Conservation (phyloP, 2,888 invertebrate species). For the Sphaeridia pumilis region DNA sequence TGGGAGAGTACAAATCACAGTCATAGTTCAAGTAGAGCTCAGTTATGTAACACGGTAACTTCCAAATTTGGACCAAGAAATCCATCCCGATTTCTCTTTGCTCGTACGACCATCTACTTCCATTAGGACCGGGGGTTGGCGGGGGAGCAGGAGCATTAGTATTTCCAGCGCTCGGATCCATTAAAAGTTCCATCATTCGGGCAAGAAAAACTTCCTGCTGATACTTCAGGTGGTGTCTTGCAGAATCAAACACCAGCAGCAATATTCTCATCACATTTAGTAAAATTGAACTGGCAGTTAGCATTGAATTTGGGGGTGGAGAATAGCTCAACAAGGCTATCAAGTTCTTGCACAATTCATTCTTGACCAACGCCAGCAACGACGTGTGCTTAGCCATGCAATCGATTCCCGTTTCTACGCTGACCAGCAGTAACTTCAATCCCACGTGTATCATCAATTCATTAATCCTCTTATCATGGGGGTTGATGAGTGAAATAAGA, state of each 20-base stretch:
- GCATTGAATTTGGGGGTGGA: constrained; percentile 5
- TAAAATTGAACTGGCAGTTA: constrained; percentile 54
- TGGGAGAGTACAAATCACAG: constrained; percentile 90
- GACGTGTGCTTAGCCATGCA: constrained; percentile 58
- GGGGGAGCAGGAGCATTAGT: neutral
- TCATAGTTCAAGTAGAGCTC: constrained; percentile 97
- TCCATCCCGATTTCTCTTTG: constrained; percentile 83
- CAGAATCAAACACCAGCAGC: constrained; percentile 86
- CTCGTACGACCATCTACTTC: constrained; percentile 50
- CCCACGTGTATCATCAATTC: constrained; percentile 94
- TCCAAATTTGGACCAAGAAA: constrained; percentile 75
- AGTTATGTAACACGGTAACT: constrained; percentile 88
- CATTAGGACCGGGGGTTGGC: neutral
- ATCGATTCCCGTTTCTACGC: constrained; percentile 86
- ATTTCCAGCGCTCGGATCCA: constrained; percentile 43
- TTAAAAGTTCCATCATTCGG: constrained; percentile 77
- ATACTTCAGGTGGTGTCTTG: constrained; percentile 84
- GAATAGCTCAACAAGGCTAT: constrained; percentile 41
- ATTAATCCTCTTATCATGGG: constrained; percentile 74
- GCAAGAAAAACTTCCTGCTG: constrained; percentile 86
- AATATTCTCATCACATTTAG: constrained; percentile 84
- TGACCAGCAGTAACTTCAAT: constrained; percentile 79
- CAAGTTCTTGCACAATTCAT: constrained; percentile 80
- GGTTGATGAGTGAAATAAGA: constrained; percentile 85
- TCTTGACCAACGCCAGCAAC: constrained; percentile 55